These are phyloP conservation scores for Hydropotes inermis DNA, from an alignment of 2,113 vertebrate species.

Conservation along the genomic window DNA sequence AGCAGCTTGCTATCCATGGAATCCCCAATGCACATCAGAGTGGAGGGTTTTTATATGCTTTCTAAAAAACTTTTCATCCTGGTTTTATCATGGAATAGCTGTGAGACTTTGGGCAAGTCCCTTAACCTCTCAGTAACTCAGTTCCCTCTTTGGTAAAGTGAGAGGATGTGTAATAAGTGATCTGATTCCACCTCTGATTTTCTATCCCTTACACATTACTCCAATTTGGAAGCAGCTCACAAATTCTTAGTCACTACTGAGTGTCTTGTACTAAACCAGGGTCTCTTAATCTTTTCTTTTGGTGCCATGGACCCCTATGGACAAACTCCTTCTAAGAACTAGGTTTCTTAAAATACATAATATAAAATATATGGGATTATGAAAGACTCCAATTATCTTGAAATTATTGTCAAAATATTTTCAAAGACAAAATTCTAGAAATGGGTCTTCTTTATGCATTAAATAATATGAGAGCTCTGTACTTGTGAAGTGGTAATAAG, in stretches of 20 bases:
- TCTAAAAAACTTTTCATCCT: neutral
- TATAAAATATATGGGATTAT: slow-evolving; percentile 1
- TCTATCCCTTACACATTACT: slow-evolving; percentile 24
- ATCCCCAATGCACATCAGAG: neutral
- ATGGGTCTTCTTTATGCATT: slow-evolving; percentile 26
- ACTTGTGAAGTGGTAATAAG: slow-evolving; percentile 14
- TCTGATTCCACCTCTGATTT: slow-evolving; percentile 16
- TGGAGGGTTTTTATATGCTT: neutral
- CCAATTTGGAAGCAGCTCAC: neutral
- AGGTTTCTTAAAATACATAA: slow-evolving; percentile 1
- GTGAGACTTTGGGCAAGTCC: neutral
- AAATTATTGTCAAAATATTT: slow-evolving; percentile 19
- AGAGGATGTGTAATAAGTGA: slow-evolving; percentile 1
- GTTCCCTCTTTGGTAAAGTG: neutral
- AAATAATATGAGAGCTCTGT: neutral
- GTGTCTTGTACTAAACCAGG: slow-evolving; percentile 1
- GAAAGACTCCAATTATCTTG: neutral
- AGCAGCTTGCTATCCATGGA: neutral
- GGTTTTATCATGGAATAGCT: slow-evolving; percentile 13
- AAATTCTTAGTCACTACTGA: slow-evolving; percentile 42
- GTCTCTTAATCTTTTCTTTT: neutral
- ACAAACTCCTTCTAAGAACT: neutral
- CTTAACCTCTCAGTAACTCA: neutral
- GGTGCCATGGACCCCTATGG: neutral
- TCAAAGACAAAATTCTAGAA: slow-evolving; percentile 29